Evolutionary conservation across 2,113 vertebrate genomes (phyloP).

Genomic region (Orthonyx spaldingii): DNA sequence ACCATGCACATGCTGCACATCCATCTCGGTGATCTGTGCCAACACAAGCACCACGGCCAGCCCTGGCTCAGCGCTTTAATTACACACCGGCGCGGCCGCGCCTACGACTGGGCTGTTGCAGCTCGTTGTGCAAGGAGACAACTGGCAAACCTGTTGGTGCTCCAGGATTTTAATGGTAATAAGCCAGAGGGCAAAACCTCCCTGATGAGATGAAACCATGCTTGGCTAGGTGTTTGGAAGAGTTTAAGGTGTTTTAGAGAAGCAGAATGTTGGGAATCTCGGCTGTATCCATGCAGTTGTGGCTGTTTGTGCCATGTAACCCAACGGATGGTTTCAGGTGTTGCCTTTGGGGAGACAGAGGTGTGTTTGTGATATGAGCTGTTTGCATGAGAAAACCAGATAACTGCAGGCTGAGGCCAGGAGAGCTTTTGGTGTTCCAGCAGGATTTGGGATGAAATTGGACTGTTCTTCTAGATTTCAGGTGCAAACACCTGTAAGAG

Average conservation of each 20-base stretch:
- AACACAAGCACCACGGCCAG: background rate
- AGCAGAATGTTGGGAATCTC: background rate
- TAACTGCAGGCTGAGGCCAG: background rate
- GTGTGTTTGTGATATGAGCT: background rate
- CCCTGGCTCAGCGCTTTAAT: background rate
- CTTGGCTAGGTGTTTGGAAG: background rate
- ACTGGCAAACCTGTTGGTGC: conserved; percentile 33
- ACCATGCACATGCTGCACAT: conserved; percentile 18
- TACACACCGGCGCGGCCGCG: background rate
- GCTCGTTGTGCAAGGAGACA: background rate
- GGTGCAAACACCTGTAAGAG: background rate
- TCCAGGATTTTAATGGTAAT: conserved; percentile 35
- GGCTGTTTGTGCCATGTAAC: background rate
- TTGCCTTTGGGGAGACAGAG: background rate
- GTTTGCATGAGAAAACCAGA: background rate
- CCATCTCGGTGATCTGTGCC: background rate
- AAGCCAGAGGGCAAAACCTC: background rate
- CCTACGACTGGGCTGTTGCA: conserved; percentile 2
- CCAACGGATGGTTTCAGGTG: background rate
- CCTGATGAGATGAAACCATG: background rate
- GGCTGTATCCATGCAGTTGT: accelerated
- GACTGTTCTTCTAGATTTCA: background rate
- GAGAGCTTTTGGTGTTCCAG: background rate
- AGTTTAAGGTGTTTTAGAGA: background rate
- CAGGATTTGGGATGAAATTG: background rate